phyloP scores from a whole-genome alignment of 2,797 vertebrate genomes.

The Gadopsis bispinosus region DNA sequence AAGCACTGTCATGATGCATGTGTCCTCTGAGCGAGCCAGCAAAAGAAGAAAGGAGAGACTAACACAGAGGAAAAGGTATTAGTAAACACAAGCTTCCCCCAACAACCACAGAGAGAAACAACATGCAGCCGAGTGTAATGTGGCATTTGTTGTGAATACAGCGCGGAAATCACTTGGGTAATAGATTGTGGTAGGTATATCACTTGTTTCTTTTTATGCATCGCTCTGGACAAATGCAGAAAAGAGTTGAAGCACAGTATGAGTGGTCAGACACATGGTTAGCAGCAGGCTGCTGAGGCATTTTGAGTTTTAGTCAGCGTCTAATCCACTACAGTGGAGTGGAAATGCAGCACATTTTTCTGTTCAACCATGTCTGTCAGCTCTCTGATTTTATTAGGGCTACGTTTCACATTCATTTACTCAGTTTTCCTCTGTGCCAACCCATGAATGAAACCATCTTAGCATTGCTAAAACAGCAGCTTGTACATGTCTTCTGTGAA shows the following conservation, averaged over 20 bases:
- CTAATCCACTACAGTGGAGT: slow-evolving; percentile 78
- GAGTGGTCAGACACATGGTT: slow-evolving; percentile 69
- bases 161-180: slow-evolving; percentile 40
- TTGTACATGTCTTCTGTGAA: slow-evolving; percentile 81
- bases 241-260: slow-evolving; percentile 50
- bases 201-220: slow-evolving; percentile 48
- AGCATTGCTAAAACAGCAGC: slow-evolving; percentile 82
- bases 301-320: slow-evolving; percentile 81
- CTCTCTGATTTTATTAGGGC: slow-evolving; percentile 83
- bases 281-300: slow-evolving; percentile 67
- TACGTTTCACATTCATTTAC: slow-evolving; percentile 84
- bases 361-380: slow-evolving; percentile 85
- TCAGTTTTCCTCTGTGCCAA: slow-evolving; percentile 68
- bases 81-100: slow-evolving; percentile 68
- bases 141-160: slow-evolving; percentile 57
- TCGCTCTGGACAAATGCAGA: slow-evolving; percentile 46
- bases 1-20: slow-evolving; percentile 81
- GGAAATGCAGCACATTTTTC: slow-evolving; percentile 77
- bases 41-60: slow-evolving; percentile 55
- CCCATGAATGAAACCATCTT: slow-evolving; percentile 79
- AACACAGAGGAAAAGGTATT: slow-evolving; percentile 66
- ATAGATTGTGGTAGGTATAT: slow-evolving; percentile 47
- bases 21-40: slow-evolving; percentile 65
- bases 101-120: slow-evolving; percentile 63
- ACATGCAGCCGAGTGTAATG: slow-evolving; percentile 52